These are phyloP conservation scores for Dendronephthya gigantea DNA, from an alignment of 64 coral and sea anemone genomes.

Conservation along the genomic window DNA sequence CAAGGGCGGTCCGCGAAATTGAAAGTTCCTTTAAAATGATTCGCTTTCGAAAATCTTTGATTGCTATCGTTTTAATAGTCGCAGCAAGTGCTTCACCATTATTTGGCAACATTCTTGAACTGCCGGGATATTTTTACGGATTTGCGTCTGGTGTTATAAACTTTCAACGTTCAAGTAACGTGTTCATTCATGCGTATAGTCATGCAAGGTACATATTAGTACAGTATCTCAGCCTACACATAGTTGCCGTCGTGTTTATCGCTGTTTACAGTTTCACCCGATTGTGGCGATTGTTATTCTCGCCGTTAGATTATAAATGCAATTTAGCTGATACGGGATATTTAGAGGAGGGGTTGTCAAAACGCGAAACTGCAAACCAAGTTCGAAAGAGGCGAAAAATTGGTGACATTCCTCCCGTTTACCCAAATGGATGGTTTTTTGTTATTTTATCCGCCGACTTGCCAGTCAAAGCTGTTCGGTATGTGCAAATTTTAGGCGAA, in stretches of 20 bases:
- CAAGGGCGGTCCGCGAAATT: not conserved
- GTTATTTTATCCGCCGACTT: slow-evolving; percentile 49
- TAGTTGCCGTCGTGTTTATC: not conserved
- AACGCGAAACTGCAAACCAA: slow-evolving; percentile 54
- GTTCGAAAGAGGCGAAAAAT: slow-evolving; percentile 15
- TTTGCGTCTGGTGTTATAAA: not conserved
- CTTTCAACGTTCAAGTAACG: not conserved
- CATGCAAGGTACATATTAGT: not conserved
- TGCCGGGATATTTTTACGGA: not conserved
- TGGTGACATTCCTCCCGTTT: slow-evolving; percentile 67
- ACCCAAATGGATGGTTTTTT: slow-evolving; percentile 82
- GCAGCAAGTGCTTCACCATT: not conserved
- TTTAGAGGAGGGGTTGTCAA: slow-evolving; percentile 21
- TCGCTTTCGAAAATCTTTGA: not conserved
- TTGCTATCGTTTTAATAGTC: not conserved
- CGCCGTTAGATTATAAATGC: not conserved
- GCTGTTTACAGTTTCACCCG: not conserved
- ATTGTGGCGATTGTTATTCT: not conserved
- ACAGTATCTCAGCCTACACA: not conserved
- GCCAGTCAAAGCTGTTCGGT: slow-evolving; percentile 39
- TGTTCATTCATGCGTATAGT: not conserved
- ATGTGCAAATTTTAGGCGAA: slow-evolving; percentile 56
- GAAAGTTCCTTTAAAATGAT: not conserved
- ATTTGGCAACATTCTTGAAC: not conserved
- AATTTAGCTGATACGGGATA: slow-evolving; percentile 58